A percentile compares a stretch with the other conserved stretches of the same genome.
Conservation (phyloP, 2,888 invertebrate species). For the Listrodromus nycthemerus region DNA sequence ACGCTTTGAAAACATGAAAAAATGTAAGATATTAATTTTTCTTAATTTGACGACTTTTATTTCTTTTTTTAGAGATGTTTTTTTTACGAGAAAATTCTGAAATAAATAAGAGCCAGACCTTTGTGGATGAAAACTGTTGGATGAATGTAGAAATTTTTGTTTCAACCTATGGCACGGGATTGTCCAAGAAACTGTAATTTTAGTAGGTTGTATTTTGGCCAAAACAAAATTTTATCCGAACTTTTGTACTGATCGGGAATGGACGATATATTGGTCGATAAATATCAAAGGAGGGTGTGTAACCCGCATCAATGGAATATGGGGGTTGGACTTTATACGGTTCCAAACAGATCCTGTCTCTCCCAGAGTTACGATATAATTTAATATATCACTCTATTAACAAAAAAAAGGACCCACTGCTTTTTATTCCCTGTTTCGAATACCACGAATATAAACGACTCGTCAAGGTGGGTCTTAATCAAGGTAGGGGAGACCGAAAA, state of each 20-base stretch:
- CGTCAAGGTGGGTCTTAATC: not conserved
- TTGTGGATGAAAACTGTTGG: too few relatives aligned
- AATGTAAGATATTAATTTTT: too few relatives aligned
- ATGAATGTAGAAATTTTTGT: too few relatives aligned
- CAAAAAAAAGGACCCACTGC: not conserved
- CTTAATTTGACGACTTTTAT: too few relatives aligned
- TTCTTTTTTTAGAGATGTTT: too few relatives aligned
- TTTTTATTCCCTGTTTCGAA: not conserved
- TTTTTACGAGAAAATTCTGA: not conserved
- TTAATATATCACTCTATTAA: not conserved
- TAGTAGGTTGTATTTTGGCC: not conserved
- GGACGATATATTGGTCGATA: not conserved
- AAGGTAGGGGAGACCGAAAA: too few relatives aligned
- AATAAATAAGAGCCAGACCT: not conserved
- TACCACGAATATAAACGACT: not conserved
- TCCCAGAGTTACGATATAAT: not conserved
- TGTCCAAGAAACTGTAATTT: not conserved
- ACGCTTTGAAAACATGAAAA: not conserved
- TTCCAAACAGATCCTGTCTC: not conserved
- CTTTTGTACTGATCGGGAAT: not conserved
- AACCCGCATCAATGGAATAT: not conserved
- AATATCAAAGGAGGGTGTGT: not conserved
- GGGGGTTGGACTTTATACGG: not conserved
- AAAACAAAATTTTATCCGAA: not conserved
- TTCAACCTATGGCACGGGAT: too few relatives aligned